Evolutionary conservation across 2,113 vertebrate genomes (phyloP).

Genomic region (Chionodraco myersi): DNA sequence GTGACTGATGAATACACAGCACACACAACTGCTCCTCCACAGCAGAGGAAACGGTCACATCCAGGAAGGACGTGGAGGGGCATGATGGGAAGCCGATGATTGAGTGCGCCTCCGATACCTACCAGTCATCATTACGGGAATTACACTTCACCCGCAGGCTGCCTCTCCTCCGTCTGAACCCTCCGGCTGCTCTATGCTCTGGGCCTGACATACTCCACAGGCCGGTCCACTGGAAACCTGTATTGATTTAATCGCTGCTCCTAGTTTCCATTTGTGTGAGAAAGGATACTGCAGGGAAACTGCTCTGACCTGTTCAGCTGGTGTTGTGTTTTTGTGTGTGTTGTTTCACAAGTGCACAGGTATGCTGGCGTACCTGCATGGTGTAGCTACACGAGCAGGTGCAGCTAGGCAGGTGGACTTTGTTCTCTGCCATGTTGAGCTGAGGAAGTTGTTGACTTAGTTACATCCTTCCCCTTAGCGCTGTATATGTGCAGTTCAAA

Average conservation of each 20-base stretch:
- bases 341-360: conserved; percentile 20
- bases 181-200: conserved; percentile 30
- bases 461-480: not conserved
- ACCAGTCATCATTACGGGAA: conserved; percentile 69
- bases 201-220: conserved; percentile 40
- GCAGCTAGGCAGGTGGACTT: conserved; percentile 24
- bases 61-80: conserved; percentile 59
- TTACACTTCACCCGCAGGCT: conserved; percentile 59
- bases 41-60: conserved; percentile 58
- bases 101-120: conserved; percentile 54
- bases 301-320: conserved; percentile 64
- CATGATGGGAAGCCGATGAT: conserved; percentile 75
- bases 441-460: conserved; percentile 9
- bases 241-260: conserved; percentile 65
- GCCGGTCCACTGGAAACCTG: conserved; percentile 60
- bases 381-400: not conserved
- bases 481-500: not conserved
- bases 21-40: conserved; percentile 29
- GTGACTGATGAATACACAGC: conserved; percentile 53
- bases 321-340: not conserved
- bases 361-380: conserved; percentile 57
- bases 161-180: conserved; percentile 39
- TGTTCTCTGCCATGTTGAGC: conserved; percentile 5
- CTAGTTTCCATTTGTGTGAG: conserved; percentile 56
- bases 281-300: conserved; percentile 56